Conservation (phyloP, 2,113 vertebrate species). For the Anseranas semipalmata region DNA sequence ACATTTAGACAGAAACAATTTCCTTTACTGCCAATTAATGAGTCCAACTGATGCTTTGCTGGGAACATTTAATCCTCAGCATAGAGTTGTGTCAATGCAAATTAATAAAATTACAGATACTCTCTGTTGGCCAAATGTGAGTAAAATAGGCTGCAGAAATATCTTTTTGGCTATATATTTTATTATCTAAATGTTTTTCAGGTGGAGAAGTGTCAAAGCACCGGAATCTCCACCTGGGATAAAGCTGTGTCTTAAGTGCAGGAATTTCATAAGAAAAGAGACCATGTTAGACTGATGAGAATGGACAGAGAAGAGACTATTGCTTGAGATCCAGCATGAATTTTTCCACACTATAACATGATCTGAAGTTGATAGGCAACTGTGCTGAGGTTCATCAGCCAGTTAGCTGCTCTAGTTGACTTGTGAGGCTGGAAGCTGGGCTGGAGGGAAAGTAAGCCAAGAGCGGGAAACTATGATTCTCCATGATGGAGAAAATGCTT, state of each 20-base stretch:
- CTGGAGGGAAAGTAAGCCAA: background rate
- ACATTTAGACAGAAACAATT: background rate
- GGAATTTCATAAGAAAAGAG: background rate
- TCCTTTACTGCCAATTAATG: background rate
- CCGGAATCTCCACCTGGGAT: conserved; percentile 14
- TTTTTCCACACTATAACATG: background rate
- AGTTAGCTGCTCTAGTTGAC: background rate
- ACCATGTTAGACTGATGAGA: background rate
- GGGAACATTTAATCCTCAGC: background rate
- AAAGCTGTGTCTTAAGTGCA: background rate
- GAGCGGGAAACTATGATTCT: background rate
- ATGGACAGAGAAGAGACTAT: background rate
- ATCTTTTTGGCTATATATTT: background rate
- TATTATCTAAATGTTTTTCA: background rate
- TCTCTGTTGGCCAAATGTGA: background rate
- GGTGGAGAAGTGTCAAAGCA: background rate
- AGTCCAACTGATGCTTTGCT: background rate
- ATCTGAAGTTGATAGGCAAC: background rate
- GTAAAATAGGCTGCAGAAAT: background rate
- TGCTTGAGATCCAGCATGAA: background rate
- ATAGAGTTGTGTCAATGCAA: background rate
- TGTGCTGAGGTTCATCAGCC: background rate
- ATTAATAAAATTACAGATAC: background rate
- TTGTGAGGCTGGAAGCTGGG: background rate
- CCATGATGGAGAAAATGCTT: background rate